Base-by-base conservation (phyloP, 1,140 invertebrate species). In the Drosophila hydei region DNA sequence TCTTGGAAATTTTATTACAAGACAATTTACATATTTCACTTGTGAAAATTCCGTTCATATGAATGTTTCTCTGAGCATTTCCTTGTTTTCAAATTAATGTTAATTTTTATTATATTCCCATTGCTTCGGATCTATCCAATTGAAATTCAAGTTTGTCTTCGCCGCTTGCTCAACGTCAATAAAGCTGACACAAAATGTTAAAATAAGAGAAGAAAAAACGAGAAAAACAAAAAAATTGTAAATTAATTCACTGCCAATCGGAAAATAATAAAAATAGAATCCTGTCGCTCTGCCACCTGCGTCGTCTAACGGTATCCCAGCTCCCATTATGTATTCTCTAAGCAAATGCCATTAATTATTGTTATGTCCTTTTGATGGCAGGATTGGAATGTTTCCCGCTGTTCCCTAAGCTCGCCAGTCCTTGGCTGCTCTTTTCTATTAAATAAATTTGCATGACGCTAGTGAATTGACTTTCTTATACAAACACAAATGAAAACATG, bases 301-400 rank as follows among this genome's bases (percentile, higher is more conserved):
- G 30, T 33, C 30, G 30, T 33, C 30, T 11, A 6, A 33, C 30
- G 38, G 9, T 6, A 11, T 19, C 19, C 48, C 27, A 16, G 16
- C 36, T 21, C 79, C 87, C 88, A 90, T 90, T 90, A 80, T 38
- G 88, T 80, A 90, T 90, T 90, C 87, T 58, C 43, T 42, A 60
- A 58, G 77, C 87, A 84, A 90, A 79, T 90, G 79, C 87, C 89
- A 90, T 90, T 90, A 90, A 90, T 90, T 90, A 90, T 87, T 79
- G 79, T 90, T 90, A 90, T 90, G 79, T 90, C 69, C 84, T 68
- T 85, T 77, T 85, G 75, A 89, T 89, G 73, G 87, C 30, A 69
- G 69, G 81, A 76, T 63, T 59, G 52, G 30, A 67, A 71, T 67
- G 42, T 14, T 52, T 75, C 77, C 71, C 55, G 67, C 75, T 78